A percentile compares a stretch with the other conserved stretches of the same genome.
These are phyloP conservation scores for Vollenhovia emeryi DNA, from an alignment of 1,140 invertebrate genomes.

Conservation along the genomic window DNA sequence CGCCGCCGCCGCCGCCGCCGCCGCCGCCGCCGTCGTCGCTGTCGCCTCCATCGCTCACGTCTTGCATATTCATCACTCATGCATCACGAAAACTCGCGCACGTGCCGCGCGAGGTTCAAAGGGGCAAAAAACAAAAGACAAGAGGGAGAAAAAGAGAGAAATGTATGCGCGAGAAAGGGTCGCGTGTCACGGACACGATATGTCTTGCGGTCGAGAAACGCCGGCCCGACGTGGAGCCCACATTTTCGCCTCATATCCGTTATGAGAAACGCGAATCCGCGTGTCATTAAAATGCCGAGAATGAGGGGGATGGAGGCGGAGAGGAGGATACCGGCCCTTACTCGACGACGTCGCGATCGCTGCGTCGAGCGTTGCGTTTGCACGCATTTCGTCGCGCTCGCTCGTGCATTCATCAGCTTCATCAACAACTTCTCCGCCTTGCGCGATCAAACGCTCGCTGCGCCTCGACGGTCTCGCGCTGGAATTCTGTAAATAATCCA, in stretches of 20 bases:
- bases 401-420: background rate
- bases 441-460: background rate
- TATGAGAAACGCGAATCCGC: conserved; percentile 21
- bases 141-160: background rate
- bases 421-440: conserved; percentile 17
- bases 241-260: conserved; percentile 31
- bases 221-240: background rate
- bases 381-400: conserved; percentile 16
- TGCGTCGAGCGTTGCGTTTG: background rate
- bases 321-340: too few species aligned
- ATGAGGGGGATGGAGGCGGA: background rate
- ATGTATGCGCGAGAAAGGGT: conserved; percentile 4
- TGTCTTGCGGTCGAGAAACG: conserved; percentile 5
- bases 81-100: conserved; percentile 41
- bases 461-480: background rate
- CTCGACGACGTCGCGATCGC: background rate
- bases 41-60: conserved; percentile 31
- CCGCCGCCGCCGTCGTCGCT: background rate
- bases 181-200: conserved; percentile 19
- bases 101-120: conserved; percentile 22
- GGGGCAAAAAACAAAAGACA: background rate
- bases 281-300: conserved; percentile 18
- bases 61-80: conserved; percentile 48
- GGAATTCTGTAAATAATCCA: conserved; percentile 69
- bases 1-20: background rate